Conservation (phyloP, 2,797 vertebrate species). For the Aphelocoma californica region DNA sequence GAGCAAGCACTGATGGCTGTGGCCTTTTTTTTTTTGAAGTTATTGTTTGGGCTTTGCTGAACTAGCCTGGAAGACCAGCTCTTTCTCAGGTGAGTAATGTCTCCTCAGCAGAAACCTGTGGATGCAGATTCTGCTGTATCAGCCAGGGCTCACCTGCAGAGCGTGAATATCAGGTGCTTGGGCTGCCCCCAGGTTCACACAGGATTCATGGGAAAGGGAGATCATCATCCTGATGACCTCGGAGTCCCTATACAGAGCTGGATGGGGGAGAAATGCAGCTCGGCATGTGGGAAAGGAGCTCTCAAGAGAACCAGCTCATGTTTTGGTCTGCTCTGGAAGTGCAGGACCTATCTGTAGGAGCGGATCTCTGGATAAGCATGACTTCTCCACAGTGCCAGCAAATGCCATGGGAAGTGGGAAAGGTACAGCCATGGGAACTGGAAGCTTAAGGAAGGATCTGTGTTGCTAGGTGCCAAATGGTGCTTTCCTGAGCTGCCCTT, state of each 20-base stretch:
- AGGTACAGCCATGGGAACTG: not conserved
- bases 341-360: not conserved
- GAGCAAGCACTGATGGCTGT: not conserved
- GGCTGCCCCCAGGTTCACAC: conserved; percentile 28
- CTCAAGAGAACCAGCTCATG: conserved; percentile 29
- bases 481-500: not conserved
- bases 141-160: conserved; percentile 48
- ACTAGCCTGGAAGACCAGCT: conserved; percentile 9
- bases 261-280: conserved; percentile 47
- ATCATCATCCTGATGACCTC: conserved; percentile 43
- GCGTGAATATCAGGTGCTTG: conserved; percentile 45
- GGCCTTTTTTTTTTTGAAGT: not conserved
- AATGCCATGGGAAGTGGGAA: not conserved
- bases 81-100: conserved; percentile 39
- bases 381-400: not conserved
- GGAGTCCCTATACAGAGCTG: not conserved
- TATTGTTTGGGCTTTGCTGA: not conserved
- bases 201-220: conserved; percentile 53
- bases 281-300: conserved; percentile 39
- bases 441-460: not conserved
- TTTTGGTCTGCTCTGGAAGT: conserved; percentile 10
- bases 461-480: not conserved
- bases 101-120: conserved; percentile 48
- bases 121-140: conserved; percentile 50
- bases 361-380: conserved; percentile 23